A percentile compares a stretch with the other conserved stretches of the same genome.
Conservation (phyloP, 1,140 invertebrate genomes). For the Agrilus planipennis region DNA sequence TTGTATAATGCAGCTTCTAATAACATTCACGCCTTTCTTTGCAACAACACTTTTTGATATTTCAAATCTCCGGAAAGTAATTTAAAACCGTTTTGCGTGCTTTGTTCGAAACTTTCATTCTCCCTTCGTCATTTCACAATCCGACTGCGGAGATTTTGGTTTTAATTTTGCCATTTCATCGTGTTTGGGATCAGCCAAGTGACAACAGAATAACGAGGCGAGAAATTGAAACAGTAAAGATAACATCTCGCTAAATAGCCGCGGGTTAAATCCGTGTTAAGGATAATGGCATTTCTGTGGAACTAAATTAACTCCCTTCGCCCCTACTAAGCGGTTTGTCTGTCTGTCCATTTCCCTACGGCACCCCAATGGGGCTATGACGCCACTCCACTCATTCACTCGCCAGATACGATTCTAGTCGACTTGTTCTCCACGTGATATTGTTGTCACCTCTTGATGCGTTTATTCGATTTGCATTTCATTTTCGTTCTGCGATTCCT, state of each 20-base stretch:
- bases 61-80: too few relatives aligned
- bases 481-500: too few relatives aligned
- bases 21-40: too few relatives aligned
- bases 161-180: too few relatives aligned
- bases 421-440: background rate
- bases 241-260: conserved; percentile 12
- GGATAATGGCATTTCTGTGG: conserved; percentile 8
- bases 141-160: too few relatives aligned
- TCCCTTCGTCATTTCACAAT: too few relatives aligned
- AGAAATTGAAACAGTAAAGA: conserved; percentile 11
- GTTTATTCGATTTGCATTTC: conserved; percentile 6
- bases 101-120: too few relatives aligned
- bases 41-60: too few relatives aligned
- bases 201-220: conserved; percentile 10
- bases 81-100: too few relatives aligned
- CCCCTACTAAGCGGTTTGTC: conserved; percentile 8
- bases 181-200: too few relatives aligned
- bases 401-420: background rate
- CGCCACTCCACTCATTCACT: background rate
- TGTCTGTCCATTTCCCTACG: conserved; percentile 2
- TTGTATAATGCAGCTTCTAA: too few relatives aligned
- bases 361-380: too few relatives aligned
- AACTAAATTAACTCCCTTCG: conserved; percentile 9
- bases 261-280: conserved; percentile 8
- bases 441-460: conserved; percentile 5